Evolutionary conservation across 2,797 vertebrate species (phyloP).

Genomic region (Oceanodroma leucorhoa): DNA sequence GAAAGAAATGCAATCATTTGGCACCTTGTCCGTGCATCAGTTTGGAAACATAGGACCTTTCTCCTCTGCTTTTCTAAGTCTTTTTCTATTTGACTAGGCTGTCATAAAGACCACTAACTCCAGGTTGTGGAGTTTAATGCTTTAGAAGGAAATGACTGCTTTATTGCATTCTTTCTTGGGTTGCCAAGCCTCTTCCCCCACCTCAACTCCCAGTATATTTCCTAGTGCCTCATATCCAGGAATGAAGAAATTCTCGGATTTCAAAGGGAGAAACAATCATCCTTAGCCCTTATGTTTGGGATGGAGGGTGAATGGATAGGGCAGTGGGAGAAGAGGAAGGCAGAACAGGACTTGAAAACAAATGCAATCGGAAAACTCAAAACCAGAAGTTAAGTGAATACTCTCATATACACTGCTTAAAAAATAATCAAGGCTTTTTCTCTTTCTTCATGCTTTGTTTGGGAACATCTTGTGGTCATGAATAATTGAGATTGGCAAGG

Average conservation of each 20-base stretch:
- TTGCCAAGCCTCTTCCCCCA: neutral
- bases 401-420: neutral
- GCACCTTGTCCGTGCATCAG: neutral
- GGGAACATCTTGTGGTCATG: neutral
- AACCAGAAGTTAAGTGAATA: neutral
- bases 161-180: neutral
- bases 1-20: slow-evolving; percentile 36
- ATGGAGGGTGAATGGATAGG: neutral
- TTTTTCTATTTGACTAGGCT: neutral
- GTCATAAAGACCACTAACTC: neutral
- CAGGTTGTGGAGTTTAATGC: neutral
- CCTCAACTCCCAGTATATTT: neutral
- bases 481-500: neutral
- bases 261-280: neutral
- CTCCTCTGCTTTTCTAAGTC: neutral
- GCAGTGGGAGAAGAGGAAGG: neutral
- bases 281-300: neutral
- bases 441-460: neutral
- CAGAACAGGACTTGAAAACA: neutral
- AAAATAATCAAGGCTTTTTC: neutral
- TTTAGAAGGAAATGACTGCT: neutral
- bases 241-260: neutral
- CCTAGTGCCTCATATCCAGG: neutral
- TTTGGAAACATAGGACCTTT: neutral
- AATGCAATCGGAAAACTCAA: neutral